Evolutionary conservation across 1,140 invertebrate species (phyloP), one percentile per base, ranked within the genome.

Genomic region (Pemphigus obesinymphae): DNA sequence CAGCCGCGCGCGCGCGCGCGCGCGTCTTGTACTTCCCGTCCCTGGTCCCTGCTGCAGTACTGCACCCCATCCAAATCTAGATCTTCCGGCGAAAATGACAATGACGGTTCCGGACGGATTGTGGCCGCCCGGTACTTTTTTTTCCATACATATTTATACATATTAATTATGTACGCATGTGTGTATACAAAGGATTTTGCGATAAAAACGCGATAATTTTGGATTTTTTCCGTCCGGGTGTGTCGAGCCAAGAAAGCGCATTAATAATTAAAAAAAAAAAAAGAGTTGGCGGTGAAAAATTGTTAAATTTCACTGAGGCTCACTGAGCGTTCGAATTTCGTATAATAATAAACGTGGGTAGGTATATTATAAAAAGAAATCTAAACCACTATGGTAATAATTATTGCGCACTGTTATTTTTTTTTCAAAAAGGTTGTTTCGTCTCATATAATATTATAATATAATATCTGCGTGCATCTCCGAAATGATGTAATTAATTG

Each of bases 61-160:
- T n/a, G n/a, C 66, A 70, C 37, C 66, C 37, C 15, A 70, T 45
- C 26, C 43, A 48, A 73, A 73, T 73, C 43, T 73, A 73, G 70
- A 73, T 73, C 70, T 26, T 50, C 17, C 26, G 70, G 17, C 7
- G 45, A 73, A 73, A 73, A 50, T 11, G 70, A 73, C 43, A 73
- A 50, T 50, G 43, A 73, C 70, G 70, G 70, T 48, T 50, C 29
- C 45, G 70, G 29, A 48, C 31, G 43, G 17, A 8, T 50, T 31
- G 4, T 73, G 70, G 15, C 34, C 10, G 34, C 17, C 29, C 20
- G 63, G 31, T 37, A 37, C 3, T 68, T 68, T 40, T 43, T 43
- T 40, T 43, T 43, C 34, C 26, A 68, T 40, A 48, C 1, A 72
- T 40, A 66, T 26, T 15, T 26, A 55, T 10, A 26, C 17, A 23